Conservation (phyloP, 2,888 invertebrate genomes). For the Prosapia bicincta region DNA sequence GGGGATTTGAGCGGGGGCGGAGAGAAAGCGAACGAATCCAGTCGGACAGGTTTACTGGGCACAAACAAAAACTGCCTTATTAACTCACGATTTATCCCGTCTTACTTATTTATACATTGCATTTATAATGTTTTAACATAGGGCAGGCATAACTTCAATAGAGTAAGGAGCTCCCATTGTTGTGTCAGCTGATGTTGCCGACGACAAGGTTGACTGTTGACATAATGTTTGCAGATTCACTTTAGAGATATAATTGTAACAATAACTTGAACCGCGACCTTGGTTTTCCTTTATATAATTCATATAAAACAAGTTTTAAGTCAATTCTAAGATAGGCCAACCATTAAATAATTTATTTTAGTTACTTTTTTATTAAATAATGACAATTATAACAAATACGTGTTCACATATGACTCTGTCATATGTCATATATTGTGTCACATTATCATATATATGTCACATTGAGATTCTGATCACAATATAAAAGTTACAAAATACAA, state of each 20-base stretch:
- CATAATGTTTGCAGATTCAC: background rate
- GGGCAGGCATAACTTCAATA: background rate
- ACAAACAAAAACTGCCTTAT: background rate
- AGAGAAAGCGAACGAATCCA: background rate
- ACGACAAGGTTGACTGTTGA: background rate
- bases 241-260: background rate
- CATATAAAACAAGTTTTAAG: too few relatives aligned
- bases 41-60: background rate
- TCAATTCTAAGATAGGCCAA: too few relatives aligned
- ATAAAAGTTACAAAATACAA: too few relatives aligned
- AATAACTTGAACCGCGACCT: background rate
- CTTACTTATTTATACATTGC: background rate
- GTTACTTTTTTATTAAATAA: too few relatives aligned
- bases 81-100: background rate
- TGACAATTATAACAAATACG: too few relatives aligned
- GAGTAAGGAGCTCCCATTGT: background rate
- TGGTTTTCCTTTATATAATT: too few relatives aligned
- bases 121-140: background rate
- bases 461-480: too few relatives aligned
- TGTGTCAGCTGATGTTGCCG: background rate
- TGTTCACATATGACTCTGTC: too few relatives aligned
- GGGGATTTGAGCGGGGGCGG: background rate
- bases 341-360: too few relatives aligned
- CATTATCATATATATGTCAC: too few relatives aligned
- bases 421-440: too few relatives aligned